A percentile compares a stretch with the other conserved stretches of the same genome.
Conservation (phyloP, 2,113 vertebrate species). For the Nesoenas mayeri region DNA sequence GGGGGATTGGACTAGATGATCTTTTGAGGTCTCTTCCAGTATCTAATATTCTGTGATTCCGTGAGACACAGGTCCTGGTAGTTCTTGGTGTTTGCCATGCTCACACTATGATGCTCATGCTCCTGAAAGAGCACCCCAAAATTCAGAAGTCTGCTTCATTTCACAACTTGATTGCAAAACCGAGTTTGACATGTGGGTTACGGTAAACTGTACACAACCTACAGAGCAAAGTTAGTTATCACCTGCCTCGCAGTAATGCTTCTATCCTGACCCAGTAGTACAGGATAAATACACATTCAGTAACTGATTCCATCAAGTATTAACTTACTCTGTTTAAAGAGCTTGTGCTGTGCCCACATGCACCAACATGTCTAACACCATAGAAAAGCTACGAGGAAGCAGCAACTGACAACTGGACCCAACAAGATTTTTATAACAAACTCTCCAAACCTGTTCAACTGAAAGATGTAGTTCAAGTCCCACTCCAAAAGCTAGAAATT, state of each 20-base stretch:
- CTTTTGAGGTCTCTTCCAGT: too few species aligned
- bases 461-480: not conserved
- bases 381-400: not conserved
- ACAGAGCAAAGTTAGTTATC: not conserved
- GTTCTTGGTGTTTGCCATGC: accelerated
- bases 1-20: too few species aligned
- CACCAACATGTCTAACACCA: too few species aligned
- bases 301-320: not conserved
- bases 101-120: accelerated
- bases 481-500: not conserved
- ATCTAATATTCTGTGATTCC: too few species aligned
- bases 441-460: not conserved
- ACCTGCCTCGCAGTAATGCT: not conserved
- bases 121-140: not conserved
- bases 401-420: not conserved
- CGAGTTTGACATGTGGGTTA: accelerated
- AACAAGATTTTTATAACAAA: not conserved
- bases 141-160: not conserved
- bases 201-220: not conserved
- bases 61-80: too few species aligned
- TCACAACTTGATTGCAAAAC: not conserved
- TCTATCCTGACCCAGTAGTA: not conserved
- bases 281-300: not conserved
- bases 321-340: not conserved
- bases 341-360: not conserved